Conservation (phyloP, 2,113 vertebrate species). For the Hippocampus comes region DNA sequence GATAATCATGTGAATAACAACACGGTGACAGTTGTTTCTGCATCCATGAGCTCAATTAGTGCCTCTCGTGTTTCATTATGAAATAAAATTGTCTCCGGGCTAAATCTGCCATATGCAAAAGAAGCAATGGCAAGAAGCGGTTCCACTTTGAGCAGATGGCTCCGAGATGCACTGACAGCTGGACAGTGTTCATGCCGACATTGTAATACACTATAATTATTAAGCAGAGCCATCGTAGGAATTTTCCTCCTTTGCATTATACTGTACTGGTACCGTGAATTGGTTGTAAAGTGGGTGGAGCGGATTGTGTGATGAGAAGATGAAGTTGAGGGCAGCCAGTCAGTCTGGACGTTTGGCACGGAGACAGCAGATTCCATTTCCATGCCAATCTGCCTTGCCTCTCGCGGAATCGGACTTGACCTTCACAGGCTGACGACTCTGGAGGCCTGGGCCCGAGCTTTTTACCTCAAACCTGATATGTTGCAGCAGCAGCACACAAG, state of each 20-base stretch:
- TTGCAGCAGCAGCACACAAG: slow-evolving; percentile 7
- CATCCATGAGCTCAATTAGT: slow-evolving; percentile 52
- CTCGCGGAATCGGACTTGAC: slow-evolving; percentile 70
- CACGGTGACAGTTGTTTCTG: slow-evolving; percentile 48
- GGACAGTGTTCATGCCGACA: slow-evolving; percentile 55
- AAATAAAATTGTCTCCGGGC: slow-evolving; percentile 55
- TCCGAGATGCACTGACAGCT: slow-evolving; percentile 60
- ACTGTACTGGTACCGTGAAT: slow-evolving; percentile 46
- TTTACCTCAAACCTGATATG: slow-evolving; percentile 59
- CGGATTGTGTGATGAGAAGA: slow-evolving; percentile 57
- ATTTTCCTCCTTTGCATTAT: slow-evolving; percentile 28
- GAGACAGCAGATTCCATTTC: slow-evolving; percentile 74
- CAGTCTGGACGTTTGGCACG: slow-evolving; percentile 69
- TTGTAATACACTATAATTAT: slow-evolving; percentile 64
- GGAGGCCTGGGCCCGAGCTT: slow-evolving; percentile 56
- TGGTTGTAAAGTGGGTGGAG: slow-evolving; percentile 38
- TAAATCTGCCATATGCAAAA: slow-evolving; percentile 48
- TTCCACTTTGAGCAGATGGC: slow-evolving; percentile 55
- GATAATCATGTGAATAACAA: slow-evolving; percentile 60
- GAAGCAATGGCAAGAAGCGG: slow-evolving; percentile 38
- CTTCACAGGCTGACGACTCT: slow-evolving; percentile 71
- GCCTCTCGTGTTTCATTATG: slow-evolving; percentile 58
- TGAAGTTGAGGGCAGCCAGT: slow-evolving; percentile 68
- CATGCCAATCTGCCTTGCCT: slow-evolving; percentile 75
- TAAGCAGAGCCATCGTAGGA: slow-evolving; percentile 45